These are phyloP conservation scores for Holacanthella duospinosa DNA, from an alignment of 2,888 invertebrate genomes.

Conservation along the genomic window DNA sequence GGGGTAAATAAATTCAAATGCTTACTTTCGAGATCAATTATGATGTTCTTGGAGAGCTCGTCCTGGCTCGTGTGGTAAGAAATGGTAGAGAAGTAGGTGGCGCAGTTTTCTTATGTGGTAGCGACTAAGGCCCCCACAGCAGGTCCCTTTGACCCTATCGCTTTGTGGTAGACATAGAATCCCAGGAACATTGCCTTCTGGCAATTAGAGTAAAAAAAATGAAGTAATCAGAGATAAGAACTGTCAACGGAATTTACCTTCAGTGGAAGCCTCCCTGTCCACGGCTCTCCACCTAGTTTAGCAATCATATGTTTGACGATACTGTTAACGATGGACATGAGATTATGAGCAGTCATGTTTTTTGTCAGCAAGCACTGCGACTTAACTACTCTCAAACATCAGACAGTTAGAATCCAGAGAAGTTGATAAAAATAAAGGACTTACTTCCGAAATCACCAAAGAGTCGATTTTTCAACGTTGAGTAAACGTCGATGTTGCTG, in stretches of 20 bases:
- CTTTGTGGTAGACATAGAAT: slow-evolving; percentile 25
- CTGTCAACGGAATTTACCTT: slow-evolving; percentile 34
- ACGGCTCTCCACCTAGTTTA: slow-evolving; percentile 75
- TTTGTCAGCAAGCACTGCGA: slow-evolving; percentile 31
- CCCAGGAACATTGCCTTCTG: slow-evolving; percentile 27
- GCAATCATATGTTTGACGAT: slow-evolving; percentile 49
- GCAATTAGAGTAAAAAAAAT: background rate
- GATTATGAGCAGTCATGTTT: slow-evolving; percentile 16
- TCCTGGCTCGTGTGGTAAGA: slow-evolving; percentile 10
- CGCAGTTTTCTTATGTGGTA: slow-evolving; percentile 12
- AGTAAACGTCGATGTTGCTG: slow-evolving; percentile 46
- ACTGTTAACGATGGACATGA: slow-evolving; percentile 41
- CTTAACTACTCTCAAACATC: slow-evolving; percentile 12
- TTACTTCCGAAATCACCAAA: slow-evolving; percentile 21
- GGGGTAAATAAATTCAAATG: no score
- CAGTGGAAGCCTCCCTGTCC: slow-evolving; percentile 62
- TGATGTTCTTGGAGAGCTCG: slow-evolving; percentile 17
- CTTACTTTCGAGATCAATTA: slow-evolving; percentile 16
- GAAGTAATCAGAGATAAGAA: slow-evolving; percentile 4
- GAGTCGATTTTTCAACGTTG: slow-evolving; percentile 45
- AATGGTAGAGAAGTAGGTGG: slow-evolving; percentile 20
- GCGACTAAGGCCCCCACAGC: slow-evolving; percentile 28
- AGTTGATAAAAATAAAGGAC: background rate
- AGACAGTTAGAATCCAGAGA: background rate
- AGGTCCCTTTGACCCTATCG: slow-evolving; percentile 10